A percentile compares a stretch with the other conserved stretches of the same genome.
These are phyloP conservation scores for Rallus limicola DNA, from an alignment of 2,113 vertebrate genomes.

Conservation along the genomic window DNA sequence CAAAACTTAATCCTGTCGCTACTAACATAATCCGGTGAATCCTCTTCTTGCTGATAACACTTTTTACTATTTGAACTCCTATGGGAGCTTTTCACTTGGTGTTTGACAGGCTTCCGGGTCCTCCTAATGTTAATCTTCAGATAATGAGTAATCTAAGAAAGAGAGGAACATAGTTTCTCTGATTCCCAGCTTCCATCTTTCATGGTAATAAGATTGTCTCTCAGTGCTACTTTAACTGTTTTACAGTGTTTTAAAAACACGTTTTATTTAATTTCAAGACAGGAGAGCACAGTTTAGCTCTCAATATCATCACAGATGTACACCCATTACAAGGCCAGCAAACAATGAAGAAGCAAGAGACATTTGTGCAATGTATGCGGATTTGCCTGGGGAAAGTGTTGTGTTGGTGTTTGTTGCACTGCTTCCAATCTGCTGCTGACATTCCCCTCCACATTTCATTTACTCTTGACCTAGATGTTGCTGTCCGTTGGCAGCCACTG, in stretches of 20 bases:
- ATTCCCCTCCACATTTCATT: background rate
- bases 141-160: constrained; percentile 11
- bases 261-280: background rate
- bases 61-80: background rate
- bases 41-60: constrained; percentile 1
- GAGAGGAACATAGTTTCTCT: background rate
- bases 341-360: background rate
- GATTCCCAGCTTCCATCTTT: background rate
- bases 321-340: background rate
- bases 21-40: constrained; percentile 43
- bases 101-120: background rate
- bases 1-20: constrained; percentile 12
- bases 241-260: background rate
- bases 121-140: constrained; percentile 6
- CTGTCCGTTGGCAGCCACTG: background rate
- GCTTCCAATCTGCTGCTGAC: background rate
- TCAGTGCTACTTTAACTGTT: background rate
- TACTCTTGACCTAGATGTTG: background rate
- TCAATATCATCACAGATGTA: background rate
- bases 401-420: background rate
- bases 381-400: background rate
- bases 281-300: background rate
- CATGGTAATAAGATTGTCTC: background rate
- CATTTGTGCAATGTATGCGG: background rate
- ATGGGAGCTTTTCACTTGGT: constrained; percentile 10